phyloP scores from a whole-genome alignment of 1,140 invertebrate genomes.

The Halotydeus destructor region DNA sequence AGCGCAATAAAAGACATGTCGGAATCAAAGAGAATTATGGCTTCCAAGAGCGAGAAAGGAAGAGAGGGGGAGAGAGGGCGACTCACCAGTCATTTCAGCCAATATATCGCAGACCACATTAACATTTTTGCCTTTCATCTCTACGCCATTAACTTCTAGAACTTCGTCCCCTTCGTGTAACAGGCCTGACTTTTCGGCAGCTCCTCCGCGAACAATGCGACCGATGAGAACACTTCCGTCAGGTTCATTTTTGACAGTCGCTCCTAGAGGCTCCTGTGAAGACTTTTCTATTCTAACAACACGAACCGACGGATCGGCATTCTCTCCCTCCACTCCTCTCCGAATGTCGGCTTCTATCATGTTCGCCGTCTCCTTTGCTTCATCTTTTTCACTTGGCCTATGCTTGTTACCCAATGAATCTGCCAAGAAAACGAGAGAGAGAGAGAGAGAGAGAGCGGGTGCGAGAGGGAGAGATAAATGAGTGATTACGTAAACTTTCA shows the following conservation, averaged over 20 bases:
- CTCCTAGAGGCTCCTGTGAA: conserved; percentile 61
- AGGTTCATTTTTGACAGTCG: conserved; percentile 32
- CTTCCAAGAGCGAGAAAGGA: background rate
- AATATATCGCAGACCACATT: conserved; percentile 93
- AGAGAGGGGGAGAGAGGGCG: background rate
- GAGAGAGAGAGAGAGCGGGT: background rate
- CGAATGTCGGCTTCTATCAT: conserved; percentile 1
- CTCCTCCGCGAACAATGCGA: conserved; percentile 32
- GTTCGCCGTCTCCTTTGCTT: conserved; percentile 7
- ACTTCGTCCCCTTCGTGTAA: conserved; percentile 93
- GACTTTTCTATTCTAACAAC: conserved; percentile 15
- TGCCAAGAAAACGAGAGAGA: too few species aligned
- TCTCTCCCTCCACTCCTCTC: too few species aligned
- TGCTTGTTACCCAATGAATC: too few species aligned
- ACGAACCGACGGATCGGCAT: conserved; percentile 8
- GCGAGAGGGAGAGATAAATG: too few species aligned
- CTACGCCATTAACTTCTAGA: conserved; percentile 59
- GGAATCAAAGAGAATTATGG: too few species aligned
- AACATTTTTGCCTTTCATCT: conserved; percentile 85
- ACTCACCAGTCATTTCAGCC: conserved; percentile 17
- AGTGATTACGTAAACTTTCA: too few species aligned
- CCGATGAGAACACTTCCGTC: conserved; percentile 28
- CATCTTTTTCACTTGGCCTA: too few species aligned
- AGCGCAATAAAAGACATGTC: too few species aligned
- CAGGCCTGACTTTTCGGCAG: conserved; percentile 38